Evolutionary conservation across 2,113 vertebrate species (phyloP), one percentile per base, ranked within the genome.

Genomic region (Lanius ludovicianus): DNA sequence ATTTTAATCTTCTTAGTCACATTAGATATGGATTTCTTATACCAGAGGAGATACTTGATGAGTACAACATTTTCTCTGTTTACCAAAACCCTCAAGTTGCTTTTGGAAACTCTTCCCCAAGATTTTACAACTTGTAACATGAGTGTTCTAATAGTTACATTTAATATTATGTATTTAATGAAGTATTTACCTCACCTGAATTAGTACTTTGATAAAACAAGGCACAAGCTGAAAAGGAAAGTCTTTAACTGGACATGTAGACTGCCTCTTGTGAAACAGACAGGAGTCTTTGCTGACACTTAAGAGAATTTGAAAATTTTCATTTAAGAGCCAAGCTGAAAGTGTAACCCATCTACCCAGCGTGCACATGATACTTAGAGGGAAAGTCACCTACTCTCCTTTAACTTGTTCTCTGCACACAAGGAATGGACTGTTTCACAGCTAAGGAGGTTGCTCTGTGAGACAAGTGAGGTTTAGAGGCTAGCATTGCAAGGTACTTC

Each of bases 311-410:
- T 17, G 55, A 82, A 49, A 84, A 33, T 17, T 52, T 8, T 69
- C 9, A 3, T 52, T 84, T 47, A 27, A 30, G 8, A 75, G 9
- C 30, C 37, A 56, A 52, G 49, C 33, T 89, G n/a, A 18, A 56
- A 60, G 14, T 7, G 5, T 25, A 53, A 19, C 14, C 15, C 35
- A 18, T 7, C 22, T 49, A 33, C 67, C 21, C 20, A 4, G 1
- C 0, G 0, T 2, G 8, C 27, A 28, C 17, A 2, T 74, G 70
- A 35, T 2, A 27, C 13, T 47, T 33, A 13, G 6, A 65, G 56
- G 20, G 30, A 23, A 44, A 91, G 60, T 5, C 35, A 8, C 50
- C 28, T 15, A 0, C 25, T 62, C 22, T 47, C 41, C 31, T 83
- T 46, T 13, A 59, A 11, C 19, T 27, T 35, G 30, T 35, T 41